Conservation (phyloP, 1,140 invertebrate species). For the Heliconius himera region DNA sequence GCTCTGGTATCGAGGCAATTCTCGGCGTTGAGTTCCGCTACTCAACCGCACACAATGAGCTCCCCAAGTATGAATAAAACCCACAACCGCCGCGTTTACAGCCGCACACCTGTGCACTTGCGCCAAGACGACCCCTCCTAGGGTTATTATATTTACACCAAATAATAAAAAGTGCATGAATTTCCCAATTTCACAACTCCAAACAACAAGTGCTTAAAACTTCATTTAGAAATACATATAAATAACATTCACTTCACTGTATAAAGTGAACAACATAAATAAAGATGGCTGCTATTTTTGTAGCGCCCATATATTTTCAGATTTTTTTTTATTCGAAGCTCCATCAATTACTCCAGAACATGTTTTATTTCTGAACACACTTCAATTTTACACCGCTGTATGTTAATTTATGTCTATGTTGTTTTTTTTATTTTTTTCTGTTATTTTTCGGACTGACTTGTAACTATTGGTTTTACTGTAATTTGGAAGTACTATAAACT, state of each 20-base stretch:
- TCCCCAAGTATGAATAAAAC: too few species aligned
- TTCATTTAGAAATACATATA: background rate
- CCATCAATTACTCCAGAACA: constrained; percentile 19
- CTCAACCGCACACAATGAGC: too few species aligned
- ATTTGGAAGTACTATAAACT: too few species aligned
- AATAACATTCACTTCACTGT: background rate
- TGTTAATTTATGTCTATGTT: background rate
- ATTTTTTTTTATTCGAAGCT: background rate
- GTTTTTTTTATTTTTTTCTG: background rate
- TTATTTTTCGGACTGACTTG: background rate
- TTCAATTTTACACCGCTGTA: background rate
- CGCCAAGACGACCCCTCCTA: too few species aligned
- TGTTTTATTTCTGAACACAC: constrained; percentile 7
- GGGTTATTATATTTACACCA: background rate
- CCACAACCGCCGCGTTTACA: too few species aligned
- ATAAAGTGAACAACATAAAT: constrained; percentile 17
- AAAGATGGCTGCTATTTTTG: constrained; percentile 13
- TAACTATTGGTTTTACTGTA: background rate
- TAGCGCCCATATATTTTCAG: constrained; percentile 13
- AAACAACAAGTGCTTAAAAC: constrained; percentile 3
- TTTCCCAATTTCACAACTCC: background rate
- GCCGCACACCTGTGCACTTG: too few species aligned
- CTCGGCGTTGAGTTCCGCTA: too few species aligned
- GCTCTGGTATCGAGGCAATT: too few species aligned
- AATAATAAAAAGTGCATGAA: background rate